phyloP scores from a whole-genome alignment of 2,797 vertebrate species.

The Avahi laniger region DNA sequence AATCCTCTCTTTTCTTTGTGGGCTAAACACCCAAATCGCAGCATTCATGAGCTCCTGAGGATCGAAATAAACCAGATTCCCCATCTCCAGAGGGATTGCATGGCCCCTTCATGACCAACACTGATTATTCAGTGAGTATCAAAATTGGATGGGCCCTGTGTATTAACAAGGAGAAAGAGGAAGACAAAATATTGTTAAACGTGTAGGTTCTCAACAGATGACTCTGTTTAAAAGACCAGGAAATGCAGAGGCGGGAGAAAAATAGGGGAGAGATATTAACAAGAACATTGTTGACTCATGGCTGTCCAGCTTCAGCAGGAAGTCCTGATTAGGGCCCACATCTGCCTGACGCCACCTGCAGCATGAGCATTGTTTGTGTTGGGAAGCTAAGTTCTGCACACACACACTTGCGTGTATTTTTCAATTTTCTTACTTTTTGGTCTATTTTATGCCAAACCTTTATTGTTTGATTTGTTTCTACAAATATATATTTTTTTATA shows the following conservation, averaged over 20 bases:
- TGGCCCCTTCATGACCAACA: background rate
- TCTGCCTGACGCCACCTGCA: background rate
- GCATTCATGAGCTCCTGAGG: background rate
- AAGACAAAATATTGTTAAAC: constrained; percentile 28
- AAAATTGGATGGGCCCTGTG: background rate
- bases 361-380: rapidly evolving
- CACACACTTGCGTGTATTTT: background rate
- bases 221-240: constrained; percentile 36
- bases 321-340: background rate
- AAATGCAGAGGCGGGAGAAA: background rate
- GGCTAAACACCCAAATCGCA: background rate
- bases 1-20: background rate
- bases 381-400: background rate
- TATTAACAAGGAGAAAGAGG: background rate
- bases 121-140: background rate
- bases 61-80: background rate
- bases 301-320: background rate
- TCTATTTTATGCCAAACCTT: background rate
- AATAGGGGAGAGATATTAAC: background rate
- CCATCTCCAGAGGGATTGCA: background rate
- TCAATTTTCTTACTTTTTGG: background rate
- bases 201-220: constrained; percentile 3
- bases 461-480: background rate
- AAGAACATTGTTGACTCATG: background rate
- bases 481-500: background rate